phyloP scores from a whole-genome alignment of 2,797 vertebrate species.

The Gouania willdenowi region DNA sequence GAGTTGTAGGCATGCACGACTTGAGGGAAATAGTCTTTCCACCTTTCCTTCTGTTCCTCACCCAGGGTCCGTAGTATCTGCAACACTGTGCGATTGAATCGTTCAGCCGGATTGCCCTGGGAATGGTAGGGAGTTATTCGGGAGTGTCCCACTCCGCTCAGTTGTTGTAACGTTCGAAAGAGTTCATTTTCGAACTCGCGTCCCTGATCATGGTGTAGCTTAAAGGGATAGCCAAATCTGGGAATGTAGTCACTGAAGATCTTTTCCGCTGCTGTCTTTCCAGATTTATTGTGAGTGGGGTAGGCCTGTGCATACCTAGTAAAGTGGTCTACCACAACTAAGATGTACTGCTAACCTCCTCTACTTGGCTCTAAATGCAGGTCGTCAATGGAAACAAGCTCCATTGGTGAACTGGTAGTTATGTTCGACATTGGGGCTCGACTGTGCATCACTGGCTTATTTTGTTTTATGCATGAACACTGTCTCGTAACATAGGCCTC shows the following conservation, averaged over 20 bases:
- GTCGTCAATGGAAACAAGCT: neutral
- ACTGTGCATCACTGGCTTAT: neutral
- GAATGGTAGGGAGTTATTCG: neutral
- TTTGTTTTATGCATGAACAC: neutral
- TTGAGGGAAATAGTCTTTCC: neutral
- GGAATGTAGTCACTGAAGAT: slow-evolving; percentile 6
- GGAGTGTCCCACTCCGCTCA: neutral
- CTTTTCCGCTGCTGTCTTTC: neutral
- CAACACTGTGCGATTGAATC: slow-evolving; percentile 1
- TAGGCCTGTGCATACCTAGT: neutral
- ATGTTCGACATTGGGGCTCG: neutral
- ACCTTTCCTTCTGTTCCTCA: neutral
- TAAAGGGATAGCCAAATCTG: neutral
- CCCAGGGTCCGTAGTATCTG: slow-evolving; percentile 2
- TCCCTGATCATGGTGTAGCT: neutral
- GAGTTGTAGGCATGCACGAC: neutral
- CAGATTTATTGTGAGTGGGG: neutral
- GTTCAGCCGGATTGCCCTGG: neutral
- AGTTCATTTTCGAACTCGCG: slow-evolving; percentile 4
- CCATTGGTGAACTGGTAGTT: neutral
- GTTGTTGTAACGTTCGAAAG: neutral
- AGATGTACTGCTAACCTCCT: neutral
- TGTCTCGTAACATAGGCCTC: neutral
- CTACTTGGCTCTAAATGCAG: neutral
- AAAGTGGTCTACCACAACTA: neutral